Conservation (phyloP, 2,888 invertebrate genomes). For the Pycnomerus fuliginosus region DNA sequence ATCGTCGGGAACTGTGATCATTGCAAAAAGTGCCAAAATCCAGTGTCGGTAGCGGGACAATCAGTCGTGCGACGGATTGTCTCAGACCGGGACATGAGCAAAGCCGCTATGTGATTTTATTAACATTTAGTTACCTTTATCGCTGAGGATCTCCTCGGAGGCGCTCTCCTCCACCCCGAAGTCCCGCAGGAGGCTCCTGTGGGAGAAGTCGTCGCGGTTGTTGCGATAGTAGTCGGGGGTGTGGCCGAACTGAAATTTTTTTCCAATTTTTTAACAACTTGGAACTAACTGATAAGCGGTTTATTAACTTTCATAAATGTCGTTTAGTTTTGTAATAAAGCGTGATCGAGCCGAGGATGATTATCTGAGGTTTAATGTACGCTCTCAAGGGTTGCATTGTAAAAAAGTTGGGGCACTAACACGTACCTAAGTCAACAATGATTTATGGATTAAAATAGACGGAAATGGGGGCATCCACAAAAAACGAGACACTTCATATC, state of each 20-base stretch:
- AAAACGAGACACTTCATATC: no score
- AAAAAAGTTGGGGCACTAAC: no score
- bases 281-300: background rate
- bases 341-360: no score
- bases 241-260: slow-evolving; percentile 65
- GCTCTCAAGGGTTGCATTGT: no score
- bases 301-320: slow-evolving; percentile 17
- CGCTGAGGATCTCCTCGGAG: slow-evolving; percentile 69
- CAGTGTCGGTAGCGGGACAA: no score
- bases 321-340: no score
- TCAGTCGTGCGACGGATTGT: no score
- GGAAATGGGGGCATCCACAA: no score
- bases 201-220: slow-evolving; percentile 67
- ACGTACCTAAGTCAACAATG: no score
- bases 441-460: no score
- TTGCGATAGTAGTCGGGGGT: slow-evolving; percentile 78
- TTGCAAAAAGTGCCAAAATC: slow-evolving; percentile 8
- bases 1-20: slow-evolving; percentile 69
- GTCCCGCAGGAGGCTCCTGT: slow-evolving; percentile 65
- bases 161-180: slow-evolving; percentile 68
- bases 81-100: slow-evolving; percentile 40
- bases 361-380: no score
- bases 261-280: background rate
- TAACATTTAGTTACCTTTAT: slow-evolving; percentile 64
- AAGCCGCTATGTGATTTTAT: slow-evolving; percentile 33